phyloP scores from a whole-genome alignment of 1,140 invertebrate genomes.

The Bombus fervidus region DNA sequence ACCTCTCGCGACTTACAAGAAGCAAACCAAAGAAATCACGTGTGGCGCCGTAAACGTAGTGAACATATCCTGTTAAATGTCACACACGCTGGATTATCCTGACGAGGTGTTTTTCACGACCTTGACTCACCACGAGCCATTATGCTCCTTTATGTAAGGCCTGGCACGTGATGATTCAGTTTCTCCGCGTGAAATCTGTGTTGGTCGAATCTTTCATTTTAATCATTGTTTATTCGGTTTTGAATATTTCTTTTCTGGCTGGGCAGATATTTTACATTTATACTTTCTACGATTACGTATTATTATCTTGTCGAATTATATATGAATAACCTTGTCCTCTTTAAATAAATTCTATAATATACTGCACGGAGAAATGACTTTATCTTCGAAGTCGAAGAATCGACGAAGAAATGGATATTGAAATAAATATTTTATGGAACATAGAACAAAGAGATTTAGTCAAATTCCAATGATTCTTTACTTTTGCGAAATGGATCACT shows the following conservation, averaged over 20 bases:
- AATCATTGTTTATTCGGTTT: neutral
- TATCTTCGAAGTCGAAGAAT: neutral
- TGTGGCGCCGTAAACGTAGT: neutral
- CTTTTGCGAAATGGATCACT: no score
- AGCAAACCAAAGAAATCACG: slow-evolving; percentile 10
- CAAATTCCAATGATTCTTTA: no score
- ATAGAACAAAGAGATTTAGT: no score
- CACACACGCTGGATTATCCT: slow-evolving; percentile 15
- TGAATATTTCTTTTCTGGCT: neutral
- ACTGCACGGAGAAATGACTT: neutral
- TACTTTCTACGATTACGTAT: no score
- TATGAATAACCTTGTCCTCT: no score
- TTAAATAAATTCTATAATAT: no score
- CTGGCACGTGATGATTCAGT: neutral
- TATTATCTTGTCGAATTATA: no score
- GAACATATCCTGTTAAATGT: slow-evolving; percentile 40
- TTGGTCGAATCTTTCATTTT: neutral
- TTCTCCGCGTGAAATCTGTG: no score
- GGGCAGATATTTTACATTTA: no score
- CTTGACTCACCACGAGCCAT: neutral
- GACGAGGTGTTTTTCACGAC: slow-evolving; percentile 6
- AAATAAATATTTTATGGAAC: no score
- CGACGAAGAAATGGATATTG: neutral
- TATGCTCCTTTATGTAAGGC: neutral
- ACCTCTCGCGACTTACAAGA: slow-evolving; percentile 5